Conservation (phyloP, 1,140 invertebrate genomes). For the Trachymyrmex cornetzi region DNA sequence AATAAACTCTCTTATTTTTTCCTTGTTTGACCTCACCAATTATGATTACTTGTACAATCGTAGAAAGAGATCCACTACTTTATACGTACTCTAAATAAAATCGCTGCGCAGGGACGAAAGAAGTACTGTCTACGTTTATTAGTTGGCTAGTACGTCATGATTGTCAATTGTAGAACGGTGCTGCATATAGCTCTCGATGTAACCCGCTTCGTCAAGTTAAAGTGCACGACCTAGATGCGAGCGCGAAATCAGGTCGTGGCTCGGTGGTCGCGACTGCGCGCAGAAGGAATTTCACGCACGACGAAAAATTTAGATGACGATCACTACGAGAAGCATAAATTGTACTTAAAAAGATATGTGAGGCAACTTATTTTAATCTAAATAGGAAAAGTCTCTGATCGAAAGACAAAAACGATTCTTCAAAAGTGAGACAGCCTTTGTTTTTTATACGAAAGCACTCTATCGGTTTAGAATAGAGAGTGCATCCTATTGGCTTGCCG, state of each 20-base stretch:
- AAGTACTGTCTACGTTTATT: not conserved
- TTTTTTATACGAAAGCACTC: conserved; percentile 18
- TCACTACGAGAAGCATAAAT: conserved; percentile 26
- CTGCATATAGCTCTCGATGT: conserved; percentile 1
- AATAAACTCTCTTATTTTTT: not conserved
- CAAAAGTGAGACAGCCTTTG: conserved; percentile 28
- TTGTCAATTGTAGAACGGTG: conserved; percentile 36
- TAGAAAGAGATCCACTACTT: not conserved
- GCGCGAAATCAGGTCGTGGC: conserved; percentile 66
- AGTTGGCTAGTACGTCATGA: not conserved
- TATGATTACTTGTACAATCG: not conserved
- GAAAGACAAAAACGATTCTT: not conserved
- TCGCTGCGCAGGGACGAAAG: not conserved
- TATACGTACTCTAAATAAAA: not conserved
- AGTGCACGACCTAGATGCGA: conserved; percentile 64
- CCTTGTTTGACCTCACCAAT: not conserved
- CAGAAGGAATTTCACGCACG: conserved; percentile 58
- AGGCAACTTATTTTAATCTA: not conserved
- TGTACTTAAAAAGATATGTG: not conserved
- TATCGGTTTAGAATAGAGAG: conserved; percentile 39
- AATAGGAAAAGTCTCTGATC: not conserved
- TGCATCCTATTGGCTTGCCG: conserved; percentile 41
- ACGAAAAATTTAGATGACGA: conserved; percentile 63
- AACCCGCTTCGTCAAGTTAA: conserved; percentile 55
- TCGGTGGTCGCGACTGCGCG: conserved; percentile 67